Conservation (phyloP, 2,113 vertebrate genomes). For the Nesogale talazaci region DNA sequence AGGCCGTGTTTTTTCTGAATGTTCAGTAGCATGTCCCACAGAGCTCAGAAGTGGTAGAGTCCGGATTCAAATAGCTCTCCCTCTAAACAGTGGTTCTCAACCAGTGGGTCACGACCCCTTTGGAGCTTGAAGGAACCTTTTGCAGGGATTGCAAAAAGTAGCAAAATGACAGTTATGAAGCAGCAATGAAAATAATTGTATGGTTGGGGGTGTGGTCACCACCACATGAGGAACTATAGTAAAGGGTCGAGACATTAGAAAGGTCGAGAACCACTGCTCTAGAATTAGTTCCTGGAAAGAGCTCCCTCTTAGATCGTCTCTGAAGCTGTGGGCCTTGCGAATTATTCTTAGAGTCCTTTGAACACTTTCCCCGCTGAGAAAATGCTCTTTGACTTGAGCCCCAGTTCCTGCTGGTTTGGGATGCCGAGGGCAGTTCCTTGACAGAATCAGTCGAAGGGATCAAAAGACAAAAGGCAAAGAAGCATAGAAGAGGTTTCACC, state of each 20-base stretch:
- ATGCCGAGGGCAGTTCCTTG: background rate
- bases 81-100: no score
- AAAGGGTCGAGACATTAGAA: no score
- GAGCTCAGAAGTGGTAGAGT: constrained; percentile 3
- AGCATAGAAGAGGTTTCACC: background rate
- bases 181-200: no score
- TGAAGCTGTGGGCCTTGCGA: background rate
- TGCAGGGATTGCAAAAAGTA: no score
- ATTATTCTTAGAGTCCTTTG: background rate
- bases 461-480: background rate
- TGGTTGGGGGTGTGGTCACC: no score
- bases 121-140: no score
- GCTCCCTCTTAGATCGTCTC: constrained; percentile 12
- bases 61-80: background rate
- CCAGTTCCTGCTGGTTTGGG: background rate
- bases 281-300: background rate
- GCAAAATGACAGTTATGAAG: no score
- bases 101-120: no score
- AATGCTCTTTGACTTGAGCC: background rate
- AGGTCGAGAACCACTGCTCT: background rate
- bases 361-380: background rate
- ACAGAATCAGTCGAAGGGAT: background rate
- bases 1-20: constrained; percentile 11
- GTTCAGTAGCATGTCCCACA: constrained; percentile 24
- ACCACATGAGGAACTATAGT: no score